A percentile compares a stretch with the other conserved stretches of the same genome.
Conservation (phyloP, 2,113 vertebrate species). For the Vombatus ursinus region DNA sequence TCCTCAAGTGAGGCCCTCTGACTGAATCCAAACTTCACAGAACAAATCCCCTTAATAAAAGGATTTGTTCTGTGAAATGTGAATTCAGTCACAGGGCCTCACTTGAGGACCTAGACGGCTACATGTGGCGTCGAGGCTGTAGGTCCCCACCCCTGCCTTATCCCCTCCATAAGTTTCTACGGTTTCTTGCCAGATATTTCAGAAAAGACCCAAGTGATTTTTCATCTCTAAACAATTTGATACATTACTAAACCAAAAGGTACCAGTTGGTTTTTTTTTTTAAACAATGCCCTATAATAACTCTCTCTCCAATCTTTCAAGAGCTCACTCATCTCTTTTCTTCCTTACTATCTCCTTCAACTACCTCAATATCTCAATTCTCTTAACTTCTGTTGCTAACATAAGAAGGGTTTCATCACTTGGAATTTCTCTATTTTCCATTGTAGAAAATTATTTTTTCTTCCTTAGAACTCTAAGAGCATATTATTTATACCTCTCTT, state of each 20-base stretch:
- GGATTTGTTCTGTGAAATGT: no score
- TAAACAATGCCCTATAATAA: neutral
- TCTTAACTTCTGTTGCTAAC: neutral
- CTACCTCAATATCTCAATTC: neutral
- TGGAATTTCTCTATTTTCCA: neutral
- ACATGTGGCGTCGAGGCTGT: no score
- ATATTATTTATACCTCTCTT: neutral
- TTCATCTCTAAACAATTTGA: neutral
- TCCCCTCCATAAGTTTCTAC: neutral
- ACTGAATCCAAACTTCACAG: no score
- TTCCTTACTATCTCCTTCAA: neutral
- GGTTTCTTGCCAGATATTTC: neutral
- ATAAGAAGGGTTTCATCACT: neutral
- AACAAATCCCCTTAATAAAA: no score
- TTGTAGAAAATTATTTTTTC: neutral
- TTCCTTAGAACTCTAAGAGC: neutral
- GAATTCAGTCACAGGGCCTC: no score
- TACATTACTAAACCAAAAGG: neutral
- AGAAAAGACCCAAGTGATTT: neutral
- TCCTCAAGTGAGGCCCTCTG: no score
- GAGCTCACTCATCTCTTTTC: neutral
- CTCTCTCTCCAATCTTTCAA: neutral
- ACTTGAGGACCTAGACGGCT: no score
- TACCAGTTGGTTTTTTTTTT: no score
- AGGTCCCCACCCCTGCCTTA: neutral